Evolutionary conservation across 2,888 invertebrate species (phyloP).

Genomic region (Mythimna albipuncta): DNA sequence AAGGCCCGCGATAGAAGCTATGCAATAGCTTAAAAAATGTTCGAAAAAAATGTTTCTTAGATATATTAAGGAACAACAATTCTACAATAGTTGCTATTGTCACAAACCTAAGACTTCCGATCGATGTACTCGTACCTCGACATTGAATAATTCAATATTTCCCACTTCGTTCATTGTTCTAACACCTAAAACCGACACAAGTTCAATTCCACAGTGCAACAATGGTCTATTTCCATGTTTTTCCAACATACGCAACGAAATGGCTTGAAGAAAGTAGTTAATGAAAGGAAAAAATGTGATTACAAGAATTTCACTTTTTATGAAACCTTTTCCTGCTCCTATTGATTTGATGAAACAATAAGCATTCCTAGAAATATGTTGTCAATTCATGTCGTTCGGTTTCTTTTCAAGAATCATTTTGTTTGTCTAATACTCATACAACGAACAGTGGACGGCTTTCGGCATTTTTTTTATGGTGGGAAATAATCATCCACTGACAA

Average conservation of each 20-base stretch:
- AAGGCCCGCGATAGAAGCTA: no score
- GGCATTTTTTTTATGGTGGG: no score
- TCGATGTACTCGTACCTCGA: neutral
- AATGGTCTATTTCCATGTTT: conserved; percentile 2
- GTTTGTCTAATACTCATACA: no score
- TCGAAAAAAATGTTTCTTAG: neutral
- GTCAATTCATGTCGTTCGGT: no score
- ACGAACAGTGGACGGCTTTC: no score
- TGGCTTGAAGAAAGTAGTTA: conserved; percentile 3
- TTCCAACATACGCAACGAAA: neutral
- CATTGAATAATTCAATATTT: conserved; percentile 23
- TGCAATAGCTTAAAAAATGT: no score
- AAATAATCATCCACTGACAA: no score
- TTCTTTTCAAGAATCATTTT: no score
- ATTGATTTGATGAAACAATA: conserved; percentile 28
- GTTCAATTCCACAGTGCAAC: conserved; percentile 16
- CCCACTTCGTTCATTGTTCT: neutral
- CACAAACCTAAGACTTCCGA: neutral
- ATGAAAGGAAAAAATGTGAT: no score
- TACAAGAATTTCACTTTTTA: neutral
- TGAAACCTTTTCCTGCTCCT: neutral
- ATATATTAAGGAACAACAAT: neutral
- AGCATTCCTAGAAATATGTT: conserved; percentile 7
- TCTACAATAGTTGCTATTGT: neutral
- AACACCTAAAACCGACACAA: neutral